Conservation (phyloP, 2,888 invertebrate species). For the Eristalis tenax region DNA sequence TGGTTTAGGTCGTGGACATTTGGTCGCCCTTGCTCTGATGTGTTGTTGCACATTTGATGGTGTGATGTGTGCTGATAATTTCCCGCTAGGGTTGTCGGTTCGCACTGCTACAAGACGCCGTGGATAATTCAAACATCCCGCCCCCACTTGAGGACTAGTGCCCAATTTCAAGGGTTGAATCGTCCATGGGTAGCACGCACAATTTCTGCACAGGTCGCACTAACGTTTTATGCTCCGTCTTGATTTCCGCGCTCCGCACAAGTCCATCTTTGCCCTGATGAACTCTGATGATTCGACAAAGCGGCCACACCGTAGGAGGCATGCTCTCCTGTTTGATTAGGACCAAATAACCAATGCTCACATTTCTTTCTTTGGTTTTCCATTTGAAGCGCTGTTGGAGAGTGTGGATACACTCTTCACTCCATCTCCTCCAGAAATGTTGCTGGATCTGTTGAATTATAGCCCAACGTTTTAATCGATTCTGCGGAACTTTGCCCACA, state of each 20-base stretch:
- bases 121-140: conserved; percentile 8
- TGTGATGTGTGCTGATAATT: neutral
- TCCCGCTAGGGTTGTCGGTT: neutral
- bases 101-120: neutral
- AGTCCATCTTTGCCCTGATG: too few relatives aligned
- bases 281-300: neutral
- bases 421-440: conserved; percentile 12
- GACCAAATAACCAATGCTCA: neutral
- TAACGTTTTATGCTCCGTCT: neutral
- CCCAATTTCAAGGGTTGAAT: conserved; percentile 8
- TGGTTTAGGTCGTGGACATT: neutral
- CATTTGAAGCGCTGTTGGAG: conserved; percentile 11
- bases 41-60: neutral
- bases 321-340: conserved; percentile 14
- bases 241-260: too few relatives aligned
- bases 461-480: conserved; percentile 7
- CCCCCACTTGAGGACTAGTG: conserved; percentile 21
- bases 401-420: neutral
- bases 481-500: conserved; percentile 2
- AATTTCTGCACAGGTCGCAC: too few relatives aligned
- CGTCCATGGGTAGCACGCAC: conserved; percentile 15
- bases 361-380: neutral
- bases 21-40: neutral
- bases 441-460: conserved; percentile 2
- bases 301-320: conserved; percentile 18